phyloP scores from a whole-genome alignment of 2,888 invertebrate species.

The Drosophila merina region DNA sequence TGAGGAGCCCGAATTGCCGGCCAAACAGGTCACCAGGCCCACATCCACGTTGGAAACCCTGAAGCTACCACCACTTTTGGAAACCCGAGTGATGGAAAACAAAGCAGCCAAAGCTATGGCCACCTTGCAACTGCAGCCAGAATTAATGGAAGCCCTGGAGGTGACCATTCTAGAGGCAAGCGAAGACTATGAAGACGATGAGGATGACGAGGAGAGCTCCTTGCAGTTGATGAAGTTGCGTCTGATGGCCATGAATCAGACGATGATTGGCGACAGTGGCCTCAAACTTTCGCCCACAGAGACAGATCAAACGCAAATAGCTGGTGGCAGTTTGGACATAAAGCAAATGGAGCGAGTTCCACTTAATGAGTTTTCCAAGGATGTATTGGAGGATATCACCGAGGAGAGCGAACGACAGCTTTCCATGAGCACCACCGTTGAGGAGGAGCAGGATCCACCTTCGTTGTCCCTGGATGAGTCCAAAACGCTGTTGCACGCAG shows the following conservation, averaged over 20 bases:
- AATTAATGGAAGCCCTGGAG: slow-evolving; percentile 50
- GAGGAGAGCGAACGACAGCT: slow-evolving; percentile 82
- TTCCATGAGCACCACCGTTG: slow-evolving; percentile 72
- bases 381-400: slow-evolving; percentile 83
- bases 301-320: slow-evolving; percentile 21
- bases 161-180: slow-evolving; percentile 41
- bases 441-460: slow-evolving; percentile 71
- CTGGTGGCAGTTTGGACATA: slow-evolving; percentile 47
- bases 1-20: slow-evolving; percentile 37
- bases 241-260: slow-evolving; percentile 80
- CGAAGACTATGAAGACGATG: slow-evolving; percentile 42
- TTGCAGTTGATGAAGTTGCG: slow-evolving; percentile 79
- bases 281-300: slow-evolving; percentile 53
- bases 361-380: slow-evolving; percentile 80
- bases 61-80: slow-evolving; percentile 37
- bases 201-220: slow-evolving; percentile 77
- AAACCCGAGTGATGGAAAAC: slow-evolving; percentile 53
- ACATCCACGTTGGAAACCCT: slow-evolving; percentile 21
- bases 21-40: not conserved
- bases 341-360: slow-evolving; percentile 83
- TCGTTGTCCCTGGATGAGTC: slow-evolving; percentile 71
- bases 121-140: slow-evolving; percentile 57
- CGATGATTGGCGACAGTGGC: slow-evolving; percentile 31
- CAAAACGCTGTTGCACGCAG: slow-evolving; percentile 57
- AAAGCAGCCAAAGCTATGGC: slow-evolving; percentile 43